A percentile compares a stretch with the other conserved stretches of the same genome.
Evolutionary conservation across 2,888 invertebrate genomes (phyloP).

Genomic region (Troides helena): DNA sequence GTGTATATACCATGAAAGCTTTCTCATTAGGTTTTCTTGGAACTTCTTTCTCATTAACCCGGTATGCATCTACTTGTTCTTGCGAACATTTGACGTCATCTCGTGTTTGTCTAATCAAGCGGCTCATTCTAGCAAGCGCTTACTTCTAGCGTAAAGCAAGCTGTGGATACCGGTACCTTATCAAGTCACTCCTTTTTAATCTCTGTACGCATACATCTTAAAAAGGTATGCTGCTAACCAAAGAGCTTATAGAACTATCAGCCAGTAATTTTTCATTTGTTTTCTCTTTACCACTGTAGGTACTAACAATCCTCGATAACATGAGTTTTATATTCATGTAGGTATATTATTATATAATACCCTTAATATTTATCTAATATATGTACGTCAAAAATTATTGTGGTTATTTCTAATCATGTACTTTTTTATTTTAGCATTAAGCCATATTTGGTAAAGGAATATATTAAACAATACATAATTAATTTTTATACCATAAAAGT

Average conservation of each 20-base stretch:
- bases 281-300: too few relatives aligned
- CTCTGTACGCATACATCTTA: constrained; percentile 6
- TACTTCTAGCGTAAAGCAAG: background rate
- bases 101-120: constrained; percentile 18
- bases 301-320: too few relatives aligned
- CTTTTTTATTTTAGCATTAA: too few relatives aligned
- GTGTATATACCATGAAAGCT: background rate
- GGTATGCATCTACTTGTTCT: background rate
- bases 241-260: background rate
- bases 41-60: constrained; percentile 4
- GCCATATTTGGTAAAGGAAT: too few relatives aligned
- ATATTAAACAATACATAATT: background rate
- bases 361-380: too few relatives aligned
- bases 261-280: background rate
- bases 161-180: background rate
- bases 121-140: constrained; percentile 7
- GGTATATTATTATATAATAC: too few relatives aligned
- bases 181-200: constrained; percentile 8
- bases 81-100: constrained; percentile 6
- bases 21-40: constrained; percentile 3
- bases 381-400: too few relatives aligned
- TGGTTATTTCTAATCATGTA: too few relatives aligned
- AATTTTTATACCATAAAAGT: background rate
- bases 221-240: background rate
- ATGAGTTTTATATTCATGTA: too few relatives aligned